Conservation (phyloP, 1,140 invertebrate species). For the Drosophila lowei region DNA sequence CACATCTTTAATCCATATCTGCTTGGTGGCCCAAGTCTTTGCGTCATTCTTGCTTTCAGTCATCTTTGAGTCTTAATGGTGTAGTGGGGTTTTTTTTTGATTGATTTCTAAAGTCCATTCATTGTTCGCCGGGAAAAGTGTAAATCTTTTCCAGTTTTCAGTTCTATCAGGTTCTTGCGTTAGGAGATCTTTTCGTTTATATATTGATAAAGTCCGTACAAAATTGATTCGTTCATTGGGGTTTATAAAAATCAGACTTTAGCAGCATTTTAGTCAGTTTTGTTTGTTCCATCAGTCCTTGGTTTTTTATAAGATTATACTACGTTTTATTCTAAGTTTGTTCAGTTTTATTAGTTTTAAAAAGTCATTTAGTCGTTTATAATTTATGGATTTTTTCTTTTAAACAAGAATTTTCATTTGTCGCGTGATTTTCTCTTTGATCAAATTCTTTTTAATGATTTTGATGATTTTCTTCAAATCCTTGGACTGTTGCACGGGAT, state of each 20-base stretch:
- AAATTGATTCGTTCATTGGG: conserved; percentile 13
- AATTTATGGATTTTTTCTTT: conserved; percentile 17
- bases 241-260: conserved; percentile 58
- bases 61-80: conserved; percentile 43
- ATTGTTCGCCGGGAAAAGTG: neutral
- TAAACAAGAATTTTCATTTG: conserved; percentile 71
- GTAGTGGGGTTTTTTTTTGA: neutral
- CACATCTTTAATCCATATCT: conserved; percentile 79
- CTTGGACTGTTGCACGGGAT: conserved; percentile 49
- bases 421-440: conserved; percentile 67
- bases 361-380: conserved; percentile 1
- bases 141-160: conserved; percentile 6
- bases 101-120: conserved; percentile 16
- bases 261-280: conserved; percentile 34
- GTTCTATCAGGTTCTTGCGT: conserved; percentile 2
- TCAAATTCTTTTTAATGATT: conserved; percentile 70
- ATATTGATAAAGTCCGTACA: conserved; percentile 8
- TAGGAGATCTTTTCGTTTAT: conserved; percentile 46
- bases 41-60: conserved; percentile 62
- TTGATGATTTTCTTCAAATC: conserved; percentile 76
- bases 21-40: conserved; percentile 68
- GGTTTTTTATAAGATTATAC: conserved; percentile 45
- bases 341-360: too few relatives aligned
- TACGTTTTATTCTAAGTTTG: conserved; percentile 2
- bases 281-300: conserved; percentile 52